Evolutionary conservation across 2,888 invertebrate species (phyloP).

Genomic region (Cryptus viduatorius): DNA sequence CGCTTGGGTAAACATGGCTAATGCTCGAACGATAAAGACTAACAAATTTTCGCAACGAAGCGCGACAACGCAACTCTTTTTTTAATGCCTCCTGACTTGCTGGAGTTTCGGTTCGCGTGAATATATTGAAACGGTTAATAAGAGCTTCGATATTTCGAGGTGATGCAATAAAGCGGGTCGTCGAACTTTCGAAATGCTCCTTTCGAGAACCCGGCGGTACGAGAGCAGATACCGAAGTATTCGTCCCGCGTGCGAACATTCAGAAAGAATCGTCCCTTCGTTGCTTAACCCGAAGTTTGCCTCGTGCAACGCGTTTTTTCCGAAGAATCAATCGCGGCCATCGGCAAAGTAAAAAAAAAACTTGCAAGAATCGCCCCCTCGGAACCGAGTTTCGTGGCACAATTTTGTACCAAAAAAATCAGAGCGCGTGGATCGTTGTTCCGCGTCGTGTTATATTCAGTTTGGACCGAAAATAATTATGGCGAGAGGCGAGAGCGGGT

Average conservation of each 20-base stretch:
- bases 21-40: too few species aligned
- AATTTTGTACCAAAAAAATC: background rate
- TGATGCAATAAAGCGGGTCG: conserved; percentile 16
- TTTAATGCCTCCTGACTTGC: too few species aligned
- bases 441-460: conserved; percentile 37
- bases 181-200: conserved; percentile 45
- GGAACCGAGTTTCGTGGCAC: background rate
- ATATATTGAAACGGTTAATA: background rate
- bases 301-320: background rate
- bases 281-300: background rate
- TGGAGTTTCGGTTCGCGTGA: background rate
- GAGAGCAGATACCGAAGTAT: background rate
- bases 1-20: background rate
- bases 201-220: too few species aligned
- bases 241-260: background rate
- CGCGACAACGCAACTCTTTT: too few species aligned
- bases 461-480: conserved; percentile 58
- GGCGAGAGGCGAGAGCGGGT: background rate
- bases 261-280: background rate
- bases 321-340: background rate
- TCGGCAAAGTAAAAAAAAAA: background rate
- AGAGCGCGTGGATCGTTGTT: background rate
- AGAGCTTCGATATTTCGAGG: background rate
- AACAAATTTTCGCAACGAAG: too few species aligned
- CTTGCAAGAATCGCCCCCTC: background rate